These are phyloP conservation scores for Entomobrya proxima DNA, from an alignment of 2,888 invertebrate genomes.

Conservation along the genomic window DNA sequence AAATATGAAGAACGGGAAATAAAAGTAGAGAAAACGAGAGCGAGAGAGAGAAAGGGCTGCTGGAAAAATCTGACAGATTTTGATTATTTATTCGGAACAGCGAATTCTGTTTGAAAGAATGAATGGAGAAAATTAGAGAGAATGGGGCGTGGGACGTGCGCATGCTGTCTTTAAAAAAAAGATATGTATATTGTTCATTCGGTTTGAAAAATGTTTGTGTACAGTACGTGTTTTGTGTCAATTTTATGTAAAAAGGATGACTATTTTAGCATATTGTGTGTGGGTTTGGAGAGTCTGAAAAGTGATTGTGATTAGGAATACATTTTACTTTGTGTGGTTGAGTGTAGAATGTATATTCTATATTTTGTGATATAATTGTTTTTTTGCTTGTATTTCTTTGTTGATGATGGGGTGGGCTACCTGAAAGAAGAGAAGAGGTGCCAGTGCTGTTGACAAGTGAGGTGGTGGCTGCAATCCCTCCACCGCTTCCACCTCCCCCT, in stretches of 20 bases:
- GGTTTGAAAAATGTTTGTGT: not conserved
- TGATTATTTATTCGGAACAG: not conserved
- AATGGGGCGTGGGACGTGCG: not conserved
- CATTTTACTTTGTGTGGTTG: not conserved
- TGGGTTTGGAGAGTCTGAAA: too few relatives aligned
- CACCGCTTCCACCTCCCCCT: slow-evolving; percentile 56
- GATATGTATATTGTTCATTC: not conserved
- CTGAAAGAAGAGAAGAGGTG: slow-evolving; percentile 64
- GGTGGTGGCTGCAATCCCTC: slow-evolving; percentile 59
- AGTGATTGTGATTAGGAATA: not conserved
- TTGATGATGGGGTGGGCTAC: slow-evolving; percentile 62
- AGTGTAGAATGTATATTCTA: not conserved
- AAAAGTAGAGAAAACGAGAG: not conserved
- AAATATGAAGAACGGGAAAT: not conserved
- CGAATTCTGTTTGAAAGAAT: not conserved
- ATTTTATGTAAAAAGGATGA: too few relatives aligned
- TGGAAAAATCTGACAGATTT: not conserved
- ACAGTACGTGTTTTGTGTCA: not conserved
- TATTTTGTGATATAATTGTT: slow-evolving; percentile 8
- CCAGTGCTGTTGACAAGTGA: slow-evolving; percentile 66
- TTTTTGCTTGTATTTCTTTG: slow-evolving; percentile 53
- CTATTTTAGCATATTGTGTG: too few relatives aligned
- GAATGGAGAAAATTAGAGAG: not conserved
- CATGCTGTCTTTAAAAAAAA: not conserved
- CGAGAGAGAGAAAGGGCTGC: slow-evolving; percentile 31